phyloP scores from a whole-genome alignment of 2,113 vertebrate species.

The Oenanthe oenanthe region DNA sequence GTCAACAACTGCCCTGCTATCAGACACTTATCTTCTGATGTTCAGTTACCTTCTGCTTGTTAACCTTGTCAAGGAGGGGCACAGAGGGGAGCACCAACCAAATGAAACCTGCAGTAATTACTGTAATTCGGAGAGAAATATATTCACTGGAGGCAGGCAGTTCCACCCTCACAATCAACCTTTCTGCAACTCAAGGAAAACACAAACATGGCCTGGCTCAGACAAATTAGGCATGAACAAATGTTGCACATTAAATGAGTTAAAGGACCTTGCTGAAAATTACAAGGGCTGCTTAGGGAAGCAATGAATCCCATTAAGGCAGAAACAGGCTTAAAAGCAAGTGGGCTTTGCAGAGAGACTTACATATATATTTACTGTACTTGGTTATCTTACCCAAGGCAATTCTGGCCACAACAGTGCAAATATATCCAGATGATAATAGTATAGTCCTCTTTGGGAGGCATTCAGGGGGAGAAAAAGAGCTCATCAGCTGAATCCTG shows the following conservation, averaged over 20 bases:
- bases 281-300: slow-evolving; percentile 70
- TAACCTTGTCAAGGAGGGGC: slow-evolving; percentile 65
- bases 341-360: neutral
- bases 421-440: neutral
- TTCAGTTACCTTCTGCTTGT: slow-evolving; percentile 67
- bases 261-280: slow-evolving; percentile 78
- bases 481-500: neutral
- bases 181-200: slow-evolving; percentile 69
- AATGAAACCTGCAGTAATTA: slow-evolving; percentile 57
- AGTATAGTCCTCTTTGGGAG: neutral
- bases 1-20: slow-evolving; percentile 22
- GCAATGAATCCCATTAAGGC: slow-evolving; percentile 65
- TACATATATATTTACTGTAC: neutral
- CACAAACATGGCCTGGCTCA: slow-evolving; percentile 70
- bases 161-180: slow-evolving; percentile 70
- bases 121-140: slow-evolving; percentile 61
- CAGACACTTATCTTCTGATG: slow-evolving; percentile 45
- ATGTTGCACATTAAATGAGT: slow-evolving; percentile 77
- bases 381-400: neutral
- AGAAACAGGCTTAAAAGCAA: slow-evolving; percentile 49
- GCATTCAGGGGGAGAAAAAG: neutral
- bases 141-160: slow-evolving; percentile 50
- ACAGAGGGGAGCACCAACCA: neutral
- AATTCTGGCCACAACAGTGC: neutral
- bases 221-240: slow-evolving; percentile 78